Percentiles rank a stretch among this genome's conserved stretches.
Evolutionary conservation across 2,797 vertebrate genomes (phyloP).

Genomic region (Acanthurus lineatus): DNA sequence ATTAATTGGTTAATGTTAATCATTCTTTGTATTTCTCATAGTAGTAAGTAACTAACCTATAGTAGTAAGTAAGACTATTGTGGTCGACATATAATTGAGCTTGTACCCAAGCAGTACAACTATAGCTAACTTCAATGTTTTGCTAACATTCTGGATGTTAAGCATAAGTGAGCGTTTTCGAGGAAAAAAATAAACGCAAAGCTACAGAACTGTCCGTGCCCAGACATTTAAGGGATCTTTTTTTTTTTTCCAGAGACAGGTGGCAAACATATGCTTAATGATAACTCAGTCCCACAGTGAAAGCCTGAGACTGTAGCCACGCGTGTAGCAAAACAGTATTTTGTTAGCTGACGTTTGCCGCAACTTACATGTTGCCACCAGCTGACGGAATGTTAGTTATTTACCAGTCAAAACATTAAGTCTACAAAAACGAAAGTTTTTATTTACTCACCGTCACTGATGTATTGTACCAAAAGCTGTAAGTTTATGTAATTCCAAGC

Average conservation of each 20-base stretch:
- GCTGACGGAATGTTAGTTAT: fast-evolving
- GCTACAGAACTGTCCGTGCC: fast-evolving
- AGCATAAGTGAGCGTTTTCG: neutral
- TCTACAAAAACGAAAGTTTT: fast-evolving
- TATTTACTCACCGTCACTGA: slow-evolving; percentile 46
- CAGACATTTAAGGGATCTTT: neutral
- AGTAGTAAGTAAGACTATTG: neutral
- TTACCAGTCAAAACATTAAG: neutral
- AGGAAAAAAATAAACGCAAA: neutral
- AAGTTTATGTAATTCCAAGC: neutral
- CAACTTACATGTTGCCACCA: neutral
- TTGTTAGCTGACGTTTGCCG: slow-evolving; percentile 22
- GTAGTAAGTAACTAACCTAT: too few relatives aligned
- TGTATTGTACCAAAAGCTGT: fast-evolving
- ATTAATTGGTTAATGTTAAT: too few relatives aligned
- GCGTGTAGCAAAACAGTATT: slow-evolving; percentile 41
- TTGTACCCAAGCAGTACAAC: neutral
- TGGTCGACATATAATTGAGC: too few relatives aligned
- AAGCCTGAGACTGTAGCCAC: slow-evolving; percentile 16
- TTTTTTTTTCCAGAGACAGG: neutral
- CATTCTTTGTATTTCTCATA: too few relatives aligned
- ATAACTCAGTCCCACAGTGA: neutral
- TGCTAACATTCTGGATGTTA: neutral
- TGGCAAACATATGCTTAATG: neutral
- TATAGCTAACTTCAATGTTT: neutral